These are phyloP conservation scores for Chaetoderma sp. DNA, from an alignment of 2,888 invertebrate genomes.

Conservation along the genomic window DNA sequence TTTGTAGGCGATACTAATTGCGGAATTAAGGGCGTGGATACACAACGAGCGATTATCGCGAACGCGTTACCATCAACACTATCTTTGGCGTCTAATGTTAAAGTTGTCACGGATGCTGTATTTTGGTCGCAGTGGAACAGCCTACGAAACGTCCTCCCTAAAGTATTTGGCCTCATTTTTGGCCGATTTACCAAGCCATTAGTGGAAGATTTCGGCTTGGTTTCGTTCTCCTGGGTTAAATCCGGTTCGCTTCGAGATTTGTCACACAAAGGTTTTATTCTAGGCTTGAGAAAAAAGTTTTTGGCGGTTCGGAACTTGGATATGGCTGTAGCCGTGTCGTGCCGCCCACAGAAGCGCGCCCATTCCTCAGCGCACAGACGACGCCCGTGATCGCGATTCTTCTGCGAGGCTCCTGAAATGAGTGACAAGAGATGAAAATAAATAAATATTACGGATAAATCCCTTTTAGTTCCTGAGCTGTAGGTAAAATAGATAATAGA, in stretches of 20 bases:
- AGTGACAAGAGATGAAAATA: no score
- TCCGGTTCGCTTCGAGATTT: slow-evolving; percentile 76
- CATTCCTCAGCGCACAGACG: slow-evolving; percentile 81
- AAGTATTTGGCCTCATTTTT: slow-evolving; percentile 37
- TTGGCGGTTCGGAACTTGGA: slow-evolving; percentile 73
- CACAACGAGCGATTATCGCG: slow-evolving; percentile 54
- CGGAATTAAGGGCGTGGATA: slow-evolving; percentile 53
- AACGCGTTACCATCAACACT: slow-evolving; percentile 31
- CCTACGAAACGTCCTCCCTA: slow-evolving; percentile 49
- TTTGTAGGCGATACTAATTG: slow-evolving; percentile 37
- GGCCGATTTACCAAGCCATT: slow-evolving; percentile 34
- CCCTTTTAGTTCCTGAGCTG: no score
- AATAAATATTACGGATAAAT: no score
- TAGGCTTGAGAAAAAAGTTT: slow-evolving; percentile 54
- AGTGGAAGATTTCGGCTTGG: slow-evolving; percentile 16
- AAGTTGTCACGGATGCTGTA: no score
- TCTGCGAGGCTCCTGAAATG: slow-evolving; percentile 77
- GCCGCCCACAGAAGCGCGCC: slow-evolving; percentile 81
- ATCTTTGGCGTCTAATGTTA: no score
- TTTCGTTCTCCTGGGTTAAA: slow-evolving; percentile 29
- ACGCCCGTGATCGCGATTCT: slow-evolving; percentile 77
- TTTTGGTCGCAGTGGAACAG: slow-evolving; percentile 44
- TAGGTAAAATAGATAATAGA: no score
- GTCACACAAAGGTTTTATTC: slow-evolving; percentile 45
- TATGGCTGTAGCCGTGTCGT: slow-evolving; percentile 80